These are phyloP conservation scores for Megathymus violae DNA, from an alignment of 1,140 invertebrate genomes.

Conservation along the genomic window DNA sequence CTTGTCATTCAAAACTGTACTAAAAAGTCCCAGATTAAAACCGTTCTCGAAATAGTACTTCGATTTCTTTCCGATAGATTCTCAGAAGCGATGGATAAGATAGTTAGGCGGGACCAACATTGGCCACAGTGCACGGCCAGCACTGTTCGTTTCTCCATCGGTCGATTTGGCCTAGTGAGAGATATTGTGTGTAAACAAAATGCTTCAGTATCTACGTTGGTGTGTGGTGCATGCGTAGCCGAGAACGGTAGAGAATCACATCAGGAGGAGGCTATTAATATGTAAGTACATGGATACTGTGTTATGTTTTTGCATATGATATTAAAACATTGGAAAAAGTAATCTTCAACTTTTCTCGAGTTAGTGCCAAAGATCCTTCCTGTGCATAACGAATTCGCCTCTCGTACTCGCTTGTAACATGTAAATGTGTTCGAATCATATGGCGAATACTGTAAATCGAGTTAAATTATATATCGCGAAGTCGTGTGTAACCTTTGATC, in stretches of 20 bases:
- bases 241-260: slow-evolving; percentile 34
- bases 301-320: too few species aligned
- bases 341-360: too few species aligned
- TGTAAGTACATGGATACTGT: too few species aligned
- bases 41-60: slow-evolving; percentile 22
- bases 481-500: too few species aligned
- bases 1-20: too few species aligned
- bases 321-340: not conserved
- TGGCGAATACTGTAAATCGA: too few species aligned
- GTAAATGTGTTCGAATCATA: too few species aligned
- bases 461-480: too few species aligned
- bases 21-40: slow-evolving; percentile 6
- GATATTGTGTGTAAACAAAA: slow-evolving; percentile 77
- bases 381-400: too few species aligned
- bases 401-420: too few species aligned
- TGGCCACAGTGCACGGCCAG: slow-evolving; percentile 40
- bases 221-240: slow-evolving; percentile 38
- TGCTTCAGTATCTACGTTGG: slow-evolving; percentile 55
- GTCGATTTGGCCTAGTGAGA: slow-evolving; percentile 66
- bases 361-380: too few species aligned
- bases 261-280: too few species aligned
- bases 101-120: slow-evolving; percentile 27
- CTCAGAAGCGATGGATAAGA: slow-evolving; percentile 25
- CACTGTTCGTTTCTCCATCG: slow-evolving; percentile 58
- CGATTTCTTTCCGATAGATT: slow-evolving; percentile 20